phyloP scores from a whole-genome alignment of 2,113 vertebrate species.

The Atractosteus spatula region DNA sequence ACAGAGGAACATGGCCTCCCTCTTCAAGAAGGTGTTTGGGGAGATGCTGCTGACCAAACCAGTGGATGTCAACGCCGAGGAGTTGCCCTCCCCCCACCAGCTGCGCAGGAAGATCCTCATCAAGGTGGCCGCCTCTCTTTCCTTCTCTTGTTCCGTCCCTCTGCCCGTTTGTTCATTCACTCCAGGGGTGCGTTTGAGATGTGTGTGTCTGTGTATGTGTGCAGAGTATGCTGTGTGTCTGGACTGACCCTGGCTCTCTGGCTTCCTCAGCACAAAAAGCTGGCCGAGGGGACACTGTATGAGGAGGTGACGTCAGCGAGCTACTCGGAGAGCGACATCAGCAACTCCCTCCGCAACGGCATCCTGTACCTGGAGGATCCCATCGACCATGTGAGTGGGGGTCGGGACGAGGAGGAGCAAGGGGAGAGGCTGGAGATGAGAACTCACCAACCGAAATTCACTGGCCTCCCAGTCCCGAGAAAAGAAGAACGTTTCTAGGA shows the following conservation, averaged over 20 bases:
- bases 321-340: constrained; percentile 83
- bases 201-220: background rate
- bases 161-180: background rate
- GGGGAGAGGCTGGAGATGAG: background rate
- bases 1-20: constrained; percentile 84
- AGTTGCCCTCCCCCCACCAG: constrained; percentile 77
- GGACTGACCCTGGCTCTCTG: background rate
- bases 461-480: too few relatives aligned
- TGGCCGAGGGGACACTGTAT: constrained; percentile 78
- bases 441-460: too few relatives aligned
- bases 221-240: background rate
- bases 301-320: constrained; percentile 79
- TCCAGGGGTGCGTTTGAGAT: background rate
- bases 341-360: constrained; percentile 83
- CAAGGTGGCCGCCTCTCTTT: constrained; percentile 58
- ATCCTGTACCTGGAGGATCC: constrained; percentile 84
- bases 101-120: constrained; percentile 84
- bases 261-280: constrained; percentile 76
- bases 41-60: constrained; percentile 83
- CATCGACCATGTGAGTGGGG: constrained; percentile 72
- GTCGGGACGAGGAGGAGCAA: background rate
- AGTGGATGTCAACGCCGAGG: constrained; percentile 71
- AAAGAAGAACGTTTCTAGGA: too few relatives aligned
- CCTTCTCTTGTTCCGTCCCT: too few relatives aligned
- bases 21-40: constrained; percentile 84